Evolutionary conservation across 2,888 invertebrate species (phyloP).

Genomic region (Ochlodes sylvanus): DNA sequence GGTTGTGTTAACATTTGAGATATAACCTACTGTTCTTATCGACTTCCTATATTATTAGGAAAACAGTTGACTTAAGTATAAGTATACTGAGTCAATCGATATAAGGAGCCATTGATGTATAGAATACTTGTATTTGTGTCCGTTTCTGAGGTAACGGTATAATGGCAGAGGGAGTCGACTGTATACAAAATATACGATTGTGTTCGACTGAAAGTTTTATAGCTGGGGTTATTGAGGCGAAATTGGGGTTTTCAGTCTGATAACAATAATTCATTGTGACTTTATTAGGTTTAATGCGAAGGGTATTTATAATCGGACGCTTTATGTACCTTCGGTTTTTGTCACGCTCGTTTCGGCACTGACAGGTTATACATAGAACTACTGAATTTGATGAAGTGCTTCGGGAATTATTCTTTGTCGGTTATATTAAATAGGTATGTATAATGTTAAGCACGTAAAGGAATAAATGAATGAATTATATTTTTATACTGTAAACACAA

Average conservation of each 20-base stretch:
- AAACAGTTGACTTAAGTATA: no score
- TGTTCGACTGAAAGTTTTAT: conserved; percentile 73
- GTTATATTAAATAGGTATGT: no score
- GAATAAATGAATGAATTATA: no score
- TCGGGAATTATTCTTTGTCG: background rate
- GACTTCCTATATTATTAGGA: no score
- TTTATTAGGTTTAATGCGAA: conserved; percentile 73
- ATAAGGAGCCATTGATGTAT: no score
- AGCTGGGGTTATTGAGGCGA: conserved; percentile 58
- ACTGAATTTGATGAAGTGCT: conserved; percentile 31
- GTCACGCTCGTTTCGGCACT: conserved; percentile 32
- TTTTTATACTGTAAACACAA: no score
- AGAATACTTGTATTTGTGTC: background rate
- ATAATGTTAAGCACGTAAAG: no score
- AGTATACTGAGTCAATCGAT: no score
- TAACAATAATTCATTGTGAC: conserved; percentile 73
- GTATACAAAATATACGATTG: conserved; percentile 69
- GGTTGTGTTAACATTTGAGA: no score
- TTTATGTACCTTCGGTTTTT: conserved; percentile 53
- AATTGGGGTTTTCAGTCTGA: conserved; percentile 67
- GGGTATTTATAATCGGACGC: conserved; percentile 61
- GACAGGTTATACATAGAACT: conserved; percentile 6
- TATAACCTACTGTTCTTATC: no score
- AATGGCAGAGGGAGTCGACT: conserved; percentile 56
- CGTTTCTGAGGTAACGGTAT: conserved; percentile 62